Conservation (phyloP, 2,888 invertebrate genomes). For the Abrostola tripartita region DNA sequence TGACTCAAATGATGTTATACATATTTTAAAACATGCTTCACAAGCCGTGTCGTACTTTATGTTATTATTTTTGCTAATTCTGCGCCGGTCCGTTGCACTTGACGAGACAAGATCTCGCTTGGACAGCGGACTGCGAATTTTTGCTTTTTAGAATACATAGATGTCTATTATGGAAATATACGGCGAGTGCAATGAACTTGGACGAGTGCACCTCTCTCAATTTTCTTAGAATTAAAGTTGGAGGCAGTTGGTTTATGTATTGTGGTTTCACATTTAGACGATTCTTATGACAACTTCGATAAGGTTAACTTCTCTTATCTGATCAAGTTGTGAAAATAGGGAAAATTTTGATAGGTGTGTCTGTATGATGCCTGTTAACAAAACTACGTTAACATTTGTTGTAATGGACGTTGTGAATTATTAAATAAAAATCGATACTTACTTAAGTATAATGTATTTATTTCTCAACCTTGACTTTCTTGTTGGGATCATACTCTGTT, state of each 20-base stretch:
- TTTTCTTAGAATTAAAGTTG: neutral
- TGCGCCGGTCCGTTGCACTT: conserved; percentile 37
- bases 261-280: neutral
- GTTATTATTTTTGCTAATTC: conserved; percentile 45
- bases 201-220: neutral
- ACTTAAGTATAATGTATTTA: conserved; percentile 8
- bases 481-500: conserved; percentile 30
- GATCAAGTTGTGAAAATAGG: no score
- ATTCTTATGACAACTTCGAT: no score
- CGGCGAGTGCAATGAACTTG: conserved; percentile 28
- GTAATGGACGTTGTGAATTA: no score
- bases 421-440: neutral
- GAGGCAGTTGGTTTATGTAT: neutral
- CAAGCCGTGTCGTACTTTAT: conserved; percentile 21
- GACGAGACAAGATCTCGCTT: conserved; percentile 46
- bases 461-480: conserved; percentile 36
- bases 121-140: conserved; percentile 13
- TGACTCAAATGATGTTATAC: conserved; percentile 6
- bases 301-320: no score
- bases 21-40: conserved; percentile 21
- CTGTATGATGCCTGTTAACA: no score
- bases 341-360: no score
- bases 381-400: no score
- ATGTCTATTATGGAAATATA: neutral
- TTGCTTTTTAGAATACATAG: conserved; percentile 1